Evolutionary conservation across 1,140 invertebrate species (phyloP), one percentile per base, ranked within the genome.

Genomic region (Brachystomella parvula): DNA sequence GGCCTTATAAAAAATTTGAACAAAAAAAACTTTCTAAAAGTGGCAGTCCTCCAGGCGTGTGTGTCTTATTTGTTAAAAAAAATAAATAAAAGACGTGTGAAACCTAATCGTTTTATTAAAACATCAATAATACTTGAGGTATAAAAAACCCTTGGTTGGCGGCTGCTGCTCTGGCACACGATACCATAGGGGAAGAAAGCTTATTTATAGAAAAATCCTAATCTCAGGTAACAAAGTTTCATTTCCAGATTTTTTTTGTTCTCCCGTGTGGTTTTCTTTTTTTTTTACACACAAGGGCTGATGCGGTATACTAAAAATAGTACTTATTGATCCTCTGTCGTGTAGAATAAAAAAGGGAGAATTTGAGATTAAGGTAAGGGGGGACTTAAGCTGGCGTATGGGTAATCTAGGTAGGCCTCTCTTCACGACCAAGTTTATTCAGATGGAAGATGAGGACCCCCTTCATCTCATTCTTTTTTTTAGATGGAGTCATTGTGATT

Each of bases 91-190:
- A 67, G 61, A 67, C 59, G 67, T 69, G 67, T 69, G 67, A 69
- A 69, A 64, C 35, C 39, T 65, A 69, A 69, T 69, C 67, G 47
- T 65, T 69, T 69, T 63, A 69, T 69, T 68, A 31, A 59, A 30
- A 59, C 26, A 59, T 59, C 26, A 29, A 59, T 59, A 12, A 12
- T n/a, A n/a, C n/a, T 44, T 44, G 9, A n/a, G 9, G 39, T 44
- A 44, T 44, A 59, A 59, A 59, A 30, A 53, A 24, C 3, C 57
- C n/a, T n/a, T 44, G 39, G 39, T 44, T 12, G 39, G n/a, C 39
- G n/a, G 9, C 9, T n/a, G 39, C 39, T 12, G n/a, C n/a, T 44
- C 9, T n/a, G 30, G 26, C 30, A 59, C 57, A 29, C 26, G 26
- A 3, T 12, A 17, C 24, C 24, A 12, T 59, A 29, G 24, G 30